Conservation (phyloP, 2,888 invertebrate genomes). For the Scaptodrosophila latifasciaeformis region DNA sequence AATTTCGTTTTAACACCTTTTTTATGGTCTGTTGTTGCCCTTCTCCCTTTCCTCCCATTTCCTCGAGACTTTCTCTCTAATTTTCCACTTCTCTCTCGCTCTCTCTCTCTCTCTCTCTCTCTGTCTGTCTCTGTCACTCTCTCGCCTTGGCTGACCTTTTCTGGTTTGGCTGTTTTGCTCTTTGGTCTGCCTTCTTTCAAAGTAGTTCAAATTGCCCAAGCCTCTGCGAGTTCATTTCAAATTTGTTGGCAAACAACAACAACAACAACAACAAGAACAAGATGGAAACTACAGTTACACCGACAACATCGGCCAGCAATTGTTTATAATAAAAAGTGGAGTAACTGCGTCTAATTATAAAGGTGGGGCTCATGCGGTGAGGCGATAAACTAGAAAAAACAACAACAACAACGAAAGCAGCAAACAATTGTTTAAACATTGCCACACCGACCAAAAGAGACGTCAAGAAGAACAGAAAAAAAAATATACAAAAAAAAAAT, state of each 20-base stretch:
- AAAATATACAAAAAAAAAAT: background rate
- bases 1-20: constrained; percentile 40
- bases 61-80: constrained; percentile 12
- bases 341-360: too few species aligned
- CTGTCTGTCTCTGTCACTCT: background rate
- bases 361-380: background rate
- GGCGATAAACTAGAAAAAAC: constrained; percentile 5
- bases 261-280: constrained; percentile 11
- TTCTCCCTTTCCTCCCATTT: constrained; percentile 33
- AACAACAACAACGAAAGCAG: constrained; percentile 11
- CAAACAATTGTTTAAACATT: constrained; percentile 14
- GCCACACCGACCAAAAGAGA: background rate
- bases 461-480: background rate
- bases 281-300: constrained; percentile 39
- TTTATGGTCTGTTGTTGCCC: constrained; percentile 32
- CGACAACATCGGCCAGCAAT: background rate
- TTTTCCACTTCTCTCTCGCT: too few species aligned
- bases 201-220: too few species aligned
- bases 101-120: background rate
- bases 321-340: too few species aligned
- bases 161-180: too few species aligned
- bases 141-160: too few species aligned
- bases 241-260: constrained; percentile 5
- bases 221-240: constrained; percentile 15
- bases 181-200: too few species aligned